Conservation (phyloP, 2,113 vertebrate genomes). For the Pogona vitticeps region DNA sequence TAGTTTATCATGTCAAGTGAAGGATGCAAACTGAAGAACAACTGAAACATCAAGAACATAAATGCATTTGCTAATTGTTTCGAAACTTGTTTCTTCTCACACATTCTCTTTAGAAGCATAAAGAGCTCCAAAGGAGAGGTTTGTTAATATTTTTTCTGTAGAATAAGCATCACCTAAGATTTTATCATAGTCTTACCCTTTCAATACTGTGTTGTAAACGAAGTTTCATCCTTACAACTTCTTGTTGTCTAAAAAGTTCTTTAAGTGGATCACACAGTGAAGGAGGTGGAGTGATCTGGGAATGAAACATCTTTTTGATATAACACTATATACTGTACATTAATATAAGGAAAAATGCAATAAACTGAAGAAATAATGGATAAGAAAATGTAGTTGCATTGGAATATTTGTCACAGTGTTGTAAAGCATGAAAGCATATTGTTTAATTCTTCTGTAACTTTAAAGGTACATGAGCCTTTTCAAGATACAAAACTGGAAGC, state of each 20-base stretch:
- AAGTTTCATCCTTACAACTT: slow-evolving; percentile 97
- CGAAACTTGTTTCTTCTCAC: neutral
- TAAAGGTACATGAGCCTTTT: neutral
- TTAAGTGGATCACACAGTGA: slow-evolving; percentile 95
- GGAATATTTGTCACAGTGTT: neutral
- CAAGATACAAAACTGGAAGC: neutral
- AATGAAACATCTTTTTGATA: slow-evolving; percentile 12
- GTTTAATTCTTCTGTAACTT: neutral
- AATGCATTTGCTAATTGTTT: neutral
- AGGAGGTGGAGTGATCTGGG: slow-evolving; percentile 95
- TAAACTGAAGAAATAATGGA: neutral
- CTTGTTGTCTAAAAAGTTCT: slow-evolving; percentile 97
- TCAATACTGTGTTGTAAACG: slow-evolving; percentile 98
- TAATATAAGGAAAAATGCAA: neutral
- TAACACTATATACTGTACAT: neutral
- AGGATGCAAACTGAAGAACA: neutral
- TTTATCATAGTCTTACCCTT: slow-evolving; percentile 78
- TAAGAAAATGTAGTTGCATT: too few relatives aligned
- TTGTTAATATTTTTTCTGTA: neutral
- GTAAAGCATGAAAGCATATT: neutral
- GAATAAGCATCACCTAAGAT: neutral
- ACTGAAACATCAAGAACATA: neutral
- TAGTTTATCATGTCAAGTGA: neutral
- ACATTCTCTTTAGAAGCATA: neutral
- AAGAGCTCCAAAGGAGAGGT: neutral